Conservation (phyloP, 2,888 invertebrate genomes). For the Lasius fuliginosus region DNA sequence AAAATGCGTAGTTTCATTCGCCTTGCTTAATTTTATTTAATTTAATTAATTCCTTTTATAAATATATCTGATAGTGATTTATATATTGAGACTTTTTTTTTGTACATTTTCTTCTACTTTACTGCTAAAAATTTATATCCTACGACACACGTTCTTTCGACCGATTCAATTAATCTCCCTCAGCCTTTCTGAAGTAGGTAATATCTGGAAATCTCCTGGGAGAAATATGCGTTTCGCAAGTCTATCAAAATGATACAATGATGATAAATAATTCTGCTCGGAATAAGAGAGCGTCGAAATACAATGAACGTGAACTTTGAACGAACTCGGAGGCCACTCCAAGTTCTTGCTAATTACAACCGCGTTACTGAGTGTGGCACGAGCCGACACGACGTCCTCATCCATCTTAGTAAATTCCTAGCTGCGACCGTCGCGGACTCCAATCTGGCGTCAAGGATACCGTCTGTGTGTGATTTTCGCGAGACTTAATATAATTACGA, state of each 20-base stretch:
- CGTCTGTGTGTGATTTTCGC: conserved; percentile 54
- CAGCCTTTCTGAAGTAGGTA: background rate
- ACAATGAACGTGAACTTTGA: conserved; percentile 32
- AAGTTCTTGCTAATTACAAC: conserved; percentile 51
- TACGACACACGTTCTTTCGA: background rate
- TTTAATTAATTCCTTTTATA: background rate
- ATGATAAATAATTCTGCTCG: conserved; percentile 47
- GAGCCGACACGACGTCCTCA: conserved; percentile 53
- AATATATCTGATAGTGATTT: background rate
- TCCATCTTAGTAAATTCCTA: conserved; percentile 62
- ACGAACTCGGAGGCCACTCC: conserved; percentile 36
- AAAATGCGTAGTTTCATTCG: background rate
- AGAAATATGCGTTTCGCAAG: conserved; percentile 13
- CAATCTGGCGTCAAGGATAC: conserved; percentile 34
- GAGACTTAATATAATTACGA: conserved; percentile 77
- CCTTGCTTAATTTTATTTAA: background rate
- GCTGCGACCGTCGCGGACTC: conserved; percentile 49
- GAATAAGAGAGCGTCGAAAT: conserved; percentile 32
- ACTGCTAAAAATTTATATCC: conserved; percentile 7
- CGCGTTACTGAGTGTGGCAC: conserved; percentile 42
- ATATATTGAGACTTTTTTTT: background rate
- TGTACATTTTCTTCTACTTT: background rate
- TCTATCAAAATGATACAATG: conserved; percentile 24
- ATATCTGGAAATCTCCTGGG: conserved; percentile 6
- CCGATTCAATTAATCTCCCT: conserved; percentile 37